Percentiles rank a stretch among this genome's conserved stretches.
Conservation (phyloP, 2,797 vertebrate species). For the Percopsis omiscomaycus region DNA sequence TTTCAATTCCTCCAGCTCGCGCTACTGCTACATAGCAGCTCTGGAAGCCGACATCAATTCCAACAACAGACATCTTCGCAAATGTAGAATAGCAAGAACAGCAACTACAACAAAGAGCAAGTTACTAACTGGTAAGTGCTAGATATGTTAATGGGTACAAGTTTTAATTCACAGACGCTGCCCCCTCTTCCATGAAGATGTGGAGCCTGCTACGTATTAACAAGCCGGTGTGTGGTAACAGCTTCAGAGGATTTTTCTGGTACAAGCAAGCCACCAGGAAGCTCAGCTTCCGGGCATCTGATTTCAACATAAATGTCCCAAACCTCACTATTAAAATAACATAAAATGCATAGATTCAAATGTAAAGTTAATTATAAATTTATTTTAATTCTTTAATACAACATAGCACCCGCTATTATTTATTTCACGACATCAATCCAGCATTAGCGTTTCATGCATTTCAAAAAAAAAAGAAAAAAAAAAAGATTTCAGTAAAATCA, state of each 20-base stretch:
- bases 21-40: conserved; percentile 97
- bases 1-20: conserved; percentile 93
- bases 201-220: conserved; percentile 59
- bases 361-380: too few relatives aligned
- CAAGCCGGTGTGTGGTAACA: conserved; percentile 44
- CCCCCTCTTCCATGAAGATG: conserved; percentile 67
- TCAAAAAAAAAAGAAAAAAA: too few relatives aligned
- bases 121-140: conserved; percentile 13
- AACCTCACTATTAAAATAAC: background rate
- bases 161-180: conserved; percentile 49
- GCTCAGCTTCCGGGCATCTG: background rate
- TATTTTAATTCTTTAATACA: too few relatives aligned
- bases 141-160: conserved; percentile 26
- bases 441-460: too few relatives aligned
- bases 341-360: too few relatives aligned
- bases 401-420: too few relatives aligned
- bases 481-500: conserved; percentile 13
- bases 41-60: conserved; percentile 93
- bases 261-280: conserved; percentile 4
- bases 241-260: conserved; percentile 65
- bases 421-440: too few relatives aligned
- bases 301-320: conserved; percentile 18
- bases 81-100: background rate
- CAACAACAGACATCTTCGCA: conserved; percentile 87
- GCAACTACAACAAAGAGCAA: conserved; percentile 25